Evolutionary conservation across 2,113 vertebrate genomes (phyloP), one percentile per base, ranked within the genome.

Genomic region (Choloepus hoffmanni): DNA sequence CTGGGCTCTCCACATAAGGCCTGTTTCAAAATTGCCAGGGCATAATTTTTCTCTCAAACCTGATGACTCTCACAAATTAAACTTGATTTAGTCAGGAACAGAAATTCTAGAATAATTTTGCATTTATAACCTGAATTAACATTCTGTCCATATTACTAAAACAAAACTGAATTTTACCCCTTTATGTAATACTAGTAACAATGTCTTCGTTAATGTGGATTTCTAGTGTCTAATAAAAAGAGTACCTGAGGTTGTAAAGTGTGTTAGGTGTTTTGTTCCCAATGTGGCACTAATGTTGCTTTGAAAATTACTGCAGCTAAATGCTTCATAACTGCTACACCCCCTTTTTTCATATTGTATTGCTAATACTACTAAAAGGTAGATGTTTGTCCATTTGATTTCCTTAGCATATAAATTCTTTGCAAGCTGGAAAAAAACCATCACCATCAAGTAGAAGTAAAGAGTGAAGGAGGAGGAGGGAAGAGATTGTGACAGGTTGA

Each of bases 301-400:
- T 81, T 84, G 55, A 82, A 95, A 96, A 79, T 82, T 58, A 90
- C 40, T 74, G 21, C 48, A 83, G 26, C 78, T 63, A 86, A 96
- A n/a, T 36, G 5, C 63, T 92, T 68, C 58, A 7, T 86, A 67
- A 83, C 48, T 55, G 11, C 36, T 77, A 1, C 50, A 58, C 30
- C 65, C 11, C 24, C n/a, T 78, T 62, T 67, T 92, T 90, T 68
- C 62, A 55, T 70, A 33, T 94, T 84, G 79, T 79, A 81, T 72
- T 91, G 19, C 53, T 89, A 40, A 70, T 73, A 50, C 28, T 68
- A 79, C 43, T 45, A 26, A 73, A 85, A 76, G 21, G 11, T 50
- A 58, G 13, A 48, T 73, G 7, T 72, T 77, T 87, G 50, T 89
- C 28, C 16, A 65, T 86, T 76, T 90, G 65, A 2, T 65, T 92